Base-by-base conservation (phyloP, 1,140 invertebrate species). In the Orchestia grillus region DNA sequence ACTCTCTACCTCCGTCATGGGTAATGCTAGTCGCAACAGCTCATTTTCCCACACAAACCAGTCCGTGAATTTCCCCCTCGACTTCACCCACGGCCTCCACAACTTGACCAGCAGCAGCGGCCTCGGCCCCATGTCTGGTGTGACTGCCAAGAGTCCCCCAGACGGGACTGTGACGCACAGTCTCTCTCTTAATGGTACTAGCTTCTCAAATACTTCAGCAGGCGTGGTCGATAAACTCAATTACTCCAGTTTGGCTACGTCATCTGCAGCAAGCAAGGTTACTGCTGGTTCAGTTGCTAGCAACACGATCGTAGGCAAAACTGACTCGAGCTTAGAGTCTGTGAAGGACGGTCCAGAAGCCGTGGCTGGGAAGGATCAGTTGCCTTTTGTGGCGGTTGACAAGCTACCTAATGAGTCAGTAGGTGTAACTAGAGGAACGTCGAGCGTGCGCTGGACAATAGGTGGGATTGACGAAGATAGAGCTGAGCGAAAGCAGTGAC, bases 1-100 rank as follows among this genome's bases (percentile, higher is more conserved):
- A 53, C 96, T 96, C 44, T 96, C 96, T 11, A 42, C 88, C 36
- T 4, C 28, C 88, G 87, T 40, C 8, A 36, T 88, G 36, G 41
- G 19, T 15, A 91, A 91, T 91, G 44, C 44, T 4, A 91, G 8
- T 77, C 62, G 62, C 62, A 77, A 77, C 62, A 77, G 62, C 62
- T 23, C 62, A 8, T 77, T 28, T 23, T 15, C 62, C 36, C 62
- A 15, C 11, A 19, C 36, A 28, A 77, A 77, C 28, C 62, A 77
- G 47, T 53, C 47, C 47, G 6, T 53, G 6, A 53, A 53, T 19
- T 8, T 53, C 47, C 47, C 47, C 19, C 47, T 53, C 19, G 47
- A 53, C 6, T 8, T 53, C 62, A 36, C 36, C 28, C 15, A 77
- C 11, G 62, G 62, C 28, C 36, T 77, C 11, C 62, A 77, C 28